A percentile compares a stretch with the other conserved stretches of the same genome.
These are phyloP conservation scores for Euthynnus affinis DNA, from an alignment of 2,797 vertebrate genomes.

Conservation along the genomic window DNA sequence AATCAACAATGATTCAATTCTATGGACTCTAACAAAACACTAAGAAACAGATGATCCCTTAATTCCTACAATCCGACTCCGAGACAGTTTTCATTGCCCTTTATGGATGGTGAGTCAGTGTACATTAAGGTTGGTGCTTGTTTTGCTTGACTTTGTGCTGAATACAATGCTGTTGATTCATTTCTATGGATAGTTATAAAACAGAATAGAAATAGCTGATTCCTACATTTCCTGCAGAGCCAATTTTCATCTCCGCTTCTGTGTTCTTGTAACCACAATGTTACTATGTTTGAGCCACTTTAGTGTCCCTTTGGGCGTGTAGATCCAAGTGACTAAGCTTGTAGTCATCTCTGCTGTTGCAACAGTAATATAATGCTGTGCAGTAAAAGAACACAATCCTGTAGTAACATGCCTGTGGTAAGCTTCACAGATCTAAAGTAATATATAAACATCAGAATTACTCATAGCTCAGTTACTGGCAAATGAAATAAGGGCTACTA, in stretches of 20 bases:
- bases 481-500: not conserved
- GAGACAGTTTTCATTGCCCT: not conserved
- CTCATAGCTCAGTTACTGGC: not conserved
- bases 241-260: constrained; percentile 1
- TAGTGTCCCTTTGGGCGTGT: constrained; percentile 13
- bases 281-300: constrained; percentile 2
- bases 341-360: constrained; percentile 30
- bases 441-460: not conserved
- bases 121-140: not conserved
- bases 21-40: not conserved
- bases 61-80: not conserved
- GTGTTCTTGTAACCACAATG: not conserved
- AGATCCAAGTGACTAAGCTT: constrained; percentile 40
- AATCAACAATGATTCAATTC: not conserved
- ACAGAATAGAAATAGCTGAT: not conserved
- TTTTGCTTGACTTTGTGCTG: not conserved
- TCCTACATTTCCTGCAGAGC: not conserved
- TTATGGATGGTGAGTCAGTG: not conserved
- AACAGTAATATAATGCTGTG: constrained; percentile 19
- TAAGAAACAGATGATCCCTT: not conserved
- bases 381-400: constrained; percentile 22
- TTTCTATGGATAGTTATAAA: not conserved
- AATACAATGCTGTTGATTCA: not conserved
- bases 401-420: constrained; percentile 12
- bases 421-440: not conserved